Evolutionary conservation across 2,888 invertebrate species (phyloP).

Genomic region (Chymomyza fuscimana): DNA sequence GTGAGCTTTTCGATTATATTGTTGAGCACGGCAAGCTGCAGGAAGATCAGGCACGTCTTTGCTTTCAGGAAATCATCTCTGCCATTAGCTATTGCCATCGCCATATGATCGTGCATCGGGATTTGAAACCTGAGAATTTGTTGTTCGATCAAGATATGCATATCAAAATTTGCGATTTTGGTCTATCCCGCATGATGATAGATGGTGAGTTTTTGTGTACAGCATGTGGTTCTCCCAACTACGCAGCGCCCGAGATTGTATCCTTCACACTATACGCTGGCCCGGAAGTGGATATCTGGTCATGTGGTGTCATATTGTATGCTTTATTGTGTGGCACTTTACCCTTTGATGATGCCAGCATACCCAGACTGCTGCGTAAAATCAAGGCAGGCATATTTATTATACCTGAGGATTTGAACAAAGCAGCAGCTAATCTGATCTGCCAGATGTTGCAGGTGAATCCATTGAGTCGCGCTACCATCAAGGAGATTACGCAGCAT

Average conservation of each 20-base stretch:
- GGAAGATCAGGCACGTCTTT: conserved; percentile 97
- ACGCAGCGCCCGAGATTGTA: conserved; percentile 98
- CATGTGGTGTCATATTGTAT: conserved; percentile 98
- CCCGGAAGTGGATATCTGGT: conserved; percentile 99
- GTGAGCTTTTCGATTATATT: conserved; percentile 99
- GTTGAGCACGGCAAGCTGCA: conserved; percentile 99
- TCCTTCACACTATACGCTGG: conserved; percentile 99
- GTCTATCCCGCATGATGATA: conserved; percentile 99
- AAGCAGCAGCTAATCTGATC: conserved; percentile 94
- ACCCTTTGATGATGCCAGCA: conserved; percentile 99
- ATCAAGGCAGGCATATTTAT: conserved; percentile 99
- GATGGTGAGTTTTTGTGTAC: conserved; percentile 99
- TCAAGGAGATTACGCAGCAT: conserved; percentile 99
- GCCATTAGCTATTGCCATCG: conserved; percentile 99
- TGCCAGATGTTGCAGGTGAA: conserved; percentile 98
- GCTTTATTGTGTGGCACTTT: conserved; percentile 97
- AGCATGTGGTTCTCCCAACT: conserved; percentile 99
- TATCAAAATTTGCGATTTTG: conserved; percentile 97
- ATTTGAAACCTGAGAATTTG: conserved; percentile 98
- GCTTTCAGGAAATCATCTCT: conserved; percentile 99
- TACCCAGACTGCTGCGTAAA: conserved; percentile 95
- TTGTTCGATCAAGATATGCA: conserved; percentile 96
- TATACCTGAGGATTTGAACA: conserved; percentile 98
- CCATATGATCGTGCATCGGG: conserved; percentile 99
- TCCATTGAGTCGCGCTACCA: conserved; percentile 97